phyloP scores from a whole-genome alignment of 2,113 vertebrate species.

The Setophaga petechia region DNA sequence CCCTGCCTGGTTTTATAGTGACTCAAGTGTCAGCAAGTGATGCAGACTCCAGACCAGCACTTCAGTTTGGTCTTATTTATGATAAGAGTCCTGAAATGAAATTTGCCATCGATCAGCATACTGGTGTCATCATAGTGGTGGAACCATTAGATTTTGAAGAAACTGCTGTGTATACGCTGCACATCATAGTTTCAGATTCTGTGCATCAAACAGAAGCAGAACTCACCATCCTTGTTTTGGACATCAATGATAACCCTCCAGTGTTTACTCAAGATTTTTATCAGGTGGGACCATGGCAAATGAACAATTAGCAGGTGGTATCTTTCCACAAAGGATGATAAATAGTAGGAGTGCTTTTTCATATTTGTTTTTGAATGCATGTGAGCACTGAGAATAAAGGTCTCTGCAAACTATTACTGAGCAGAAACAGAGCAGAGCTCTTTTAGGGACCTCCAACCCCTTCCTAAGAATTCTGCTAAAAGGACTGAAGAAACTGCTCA shows the following conservation, averaged over 20 bases:
- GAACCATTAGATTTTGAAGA: slow-evolving; percentile 86
- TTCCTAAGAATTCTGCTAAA: not conserved
- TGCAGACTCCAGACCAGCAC: slow-evolving; percentile 80
- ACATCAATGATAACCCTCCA: slow-evolving; percentile 91
- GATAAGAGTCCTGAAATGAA: slow-evolving; percentile 69
- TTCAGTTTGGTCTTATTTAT: slow-evolving; percentile 82
- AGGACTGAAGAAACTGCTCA: not conserved
- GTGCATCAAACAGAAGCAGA: slow-evolving; percentile 79
- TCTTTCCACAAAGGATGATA: not conserved
- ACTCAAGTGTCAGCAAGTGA: slow-evolving; percentile 83
- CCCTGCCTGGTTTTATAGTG: slow-evolving; percentile 81
- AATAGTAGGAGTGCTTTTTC: not conserved
- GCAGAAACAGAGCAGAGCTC: not conserved
- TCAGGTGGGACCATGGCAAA: slow-evolving; percentile 70
- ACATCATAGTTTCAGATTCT: slow-evolving; percentile 82
- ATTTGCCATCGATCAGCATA: slow-evolving; percentile 82
- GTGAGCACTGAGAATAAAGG: not conserved
- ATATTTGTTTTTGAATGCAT: not conserved
- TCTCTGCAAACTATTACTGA: not conserved
- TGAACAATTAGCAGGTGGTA: not conserved
- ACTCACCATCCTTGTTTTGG: slow-evolving; percentile 79
- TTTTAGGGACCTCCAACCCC: not conserved
- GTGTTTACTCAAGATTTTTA: slow-evolving; percentile 85
- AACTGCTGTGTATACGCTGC: slow-evolving; percentile 69
- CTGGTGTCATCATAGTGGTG: slow-evolving; percentile 79